Base-by-base conservation (phyloP, 2,797 vertebrate species). In the Acanthopagrus latus region DNA sequence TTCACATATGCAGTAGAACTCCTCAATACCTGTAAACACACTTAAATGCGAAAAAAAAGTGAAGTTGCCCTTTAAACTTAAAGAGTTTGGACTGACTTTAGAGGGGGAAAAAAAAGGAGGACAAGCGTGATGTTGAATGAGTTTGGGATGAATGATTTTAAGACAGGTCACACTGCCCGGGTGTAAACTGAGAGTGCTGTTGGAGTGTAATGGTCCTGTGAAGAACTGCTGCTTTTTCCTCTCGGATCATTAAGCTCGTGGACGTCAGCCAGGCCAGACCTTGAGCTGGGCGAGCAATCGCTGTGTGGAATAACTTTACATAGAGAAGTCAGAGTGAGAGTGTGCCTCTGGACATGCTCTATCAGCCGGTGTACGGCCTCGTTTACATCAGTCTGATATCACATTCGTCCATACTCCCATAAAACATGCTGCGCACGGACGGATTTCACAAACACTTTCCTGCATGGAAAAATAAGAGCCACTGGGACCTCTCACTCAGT, bases 221-320 rank as follows among this genome's bases (percentile, higher is more conserved):
- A 82, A 80, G 57, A 66, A 66, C 84, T 82, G 71, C 67, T 81
- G 81, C 82, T 90, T 88, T 65, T 89, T 62, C 88, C 80, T 48
- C 74, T 67, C 69, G 88, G 83, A 63, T 90, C 93, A 94, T 94
- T 95, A 93, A 87, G 27, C 85, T 80, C 70, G 25, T 74, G 81
- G 79, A 88, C 72, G 72, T 59, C 67, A 76, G 74, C 78, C 77
- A 72, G 76, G 46, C 46, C 2, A 17, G 64, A 82, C 77, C 76
- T 64, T 66, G 81, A 79, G 57, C 57, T 56, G 46, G 33, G 16
- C 38, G 71, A 81, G 64, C 48, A 21, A 41, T 72, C 20, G 29
- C 41, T 73, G 75, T 81, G 27, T 44, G 69, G 89, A 90, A 94
- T 90, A 89, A 90, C 84, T 90, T 88, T 69, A 74, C 57, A 46